Evolutionary conservation across 2,888 invertebrate species (phyloP), one percentile per base, ranked within the genome.

Genomic region (Cerastis rubricosa): DNA sequence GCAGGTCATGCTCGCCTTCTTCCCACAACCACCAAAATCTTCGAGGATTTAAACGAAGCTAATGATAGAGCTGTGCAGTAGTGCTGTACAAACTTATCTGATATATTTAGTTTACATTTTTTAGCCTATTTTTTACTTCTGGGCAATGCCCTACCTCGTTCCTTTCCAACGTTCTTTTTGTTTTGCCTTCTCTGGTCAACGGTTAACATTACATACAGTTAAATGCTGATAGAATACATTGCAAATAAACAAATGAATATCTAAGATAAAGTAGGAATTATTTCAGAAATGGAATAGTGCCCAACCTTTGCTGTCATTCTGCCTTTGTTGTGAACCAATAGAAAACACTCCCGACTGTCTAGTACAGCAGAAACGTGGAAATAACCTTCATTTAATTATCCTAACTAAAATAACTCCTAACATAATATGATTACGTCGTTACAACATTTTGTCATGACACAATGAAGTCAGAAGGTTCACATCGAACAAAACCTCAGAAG

Each of bases 391-490:
- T 84, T 84, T 78, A 84, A 85, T 85, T 87, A 87, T 80, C 74
- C 29, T 71, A n/a, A 78, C 76, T 79, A 84, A 78, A 87, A 87
- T 86, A 87, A 84, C 86, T 87, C 67, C 49, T 69, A 65, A 25
- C 70, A 14, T 83, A 84, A 86, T 86, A 81, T 81, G 70, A 83
- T 87, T 81, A 87, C 57, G 73, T 82, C 74, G 57, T 87, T 79
- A 79, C 51, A 71, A 72, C 72, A 74, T 54, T 73, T n/a, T 64
- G 71, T 35, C 12, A 66, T 8, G 0, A 3, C 1, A n/a, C 11
- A 59, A 25, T 43, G 0, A 7, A 4, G 3, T 3, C 47, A 83
- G 63, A 74, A 80, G 63, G 2, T 0, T 29, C 5, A 76, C 19
- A 64, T n/a, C 0, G 7, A 17, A 51, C 25, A n/a, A 40, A 8